Evolutionary conservation across 2,797 vertebrate species (phyloP).

Genomic region (Gouania willdenowi): DNA sequence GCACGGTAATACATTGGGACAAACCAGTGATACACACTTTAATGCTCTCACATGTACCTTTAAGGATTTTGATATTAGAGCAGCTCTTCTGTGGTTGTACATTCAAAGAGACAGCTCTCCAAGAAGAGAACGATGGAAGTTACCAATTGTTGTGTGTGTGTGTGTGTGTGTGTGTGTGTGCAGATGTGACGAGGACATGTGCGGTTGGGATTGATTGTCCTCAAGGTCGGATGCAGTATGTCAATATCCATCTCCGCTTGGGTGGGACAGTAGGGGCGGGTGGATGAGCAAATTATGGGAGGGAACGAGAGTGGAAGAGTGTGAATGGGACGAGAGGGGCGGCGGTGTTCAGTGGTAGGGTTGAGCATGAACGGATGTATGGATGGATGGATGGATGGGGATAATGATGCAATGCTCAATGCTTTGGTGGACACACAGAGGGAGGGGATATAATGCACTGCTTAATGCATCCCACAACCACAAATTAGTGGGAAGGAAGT

Average conservation of each 20-base stretch:
- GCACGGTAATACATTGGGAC: no score
- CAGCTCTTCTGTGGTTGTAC: no score
- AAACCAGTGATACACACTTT: no score
- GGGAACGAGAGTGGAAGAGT: constrained; percentile 14
- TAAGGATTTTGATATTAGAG: no score
- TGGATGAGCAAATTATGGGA: constrained; percentile 35
- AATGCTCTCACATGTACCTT: no score
- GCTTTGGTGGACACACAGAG: constrained; percentile 5
- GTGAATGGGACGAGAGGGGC: constrained; percentile 19
- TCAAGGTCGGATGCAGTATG: constrained; percentile 76
- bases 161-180: background rate
- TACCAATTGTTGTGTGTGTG: no score
- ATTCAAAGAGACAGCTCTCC: no score
- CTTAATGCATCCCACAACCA: constrained; percentile 20
- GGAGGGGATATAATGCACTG: constrained; percentile 21
- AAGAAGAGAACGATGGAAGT: no score
- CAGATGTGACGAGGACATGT: constrained; percentile 44
- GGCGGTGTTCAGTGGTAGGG: constrained; percentile 9
- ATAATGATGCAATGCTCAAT: constrained; percentile 20
- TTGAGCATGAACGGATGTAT: no score
- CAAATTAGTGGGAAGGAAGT: constrained; percentile 6
- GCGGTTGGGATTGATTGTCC: constrained; percentile 73
- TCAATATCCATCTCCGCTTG: constrained; percentile 70
- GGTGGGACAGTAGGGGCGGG: constrained; percentile 48
- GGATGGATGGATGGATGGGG: constrained; percentile 12